A percentile compares a stretch with the other conserved stretches of the same genome.
Evolutionary conservation across 2,797 vertebrate genomes (phyloP).

Genomic region (Xenopus petersii): DNA sequence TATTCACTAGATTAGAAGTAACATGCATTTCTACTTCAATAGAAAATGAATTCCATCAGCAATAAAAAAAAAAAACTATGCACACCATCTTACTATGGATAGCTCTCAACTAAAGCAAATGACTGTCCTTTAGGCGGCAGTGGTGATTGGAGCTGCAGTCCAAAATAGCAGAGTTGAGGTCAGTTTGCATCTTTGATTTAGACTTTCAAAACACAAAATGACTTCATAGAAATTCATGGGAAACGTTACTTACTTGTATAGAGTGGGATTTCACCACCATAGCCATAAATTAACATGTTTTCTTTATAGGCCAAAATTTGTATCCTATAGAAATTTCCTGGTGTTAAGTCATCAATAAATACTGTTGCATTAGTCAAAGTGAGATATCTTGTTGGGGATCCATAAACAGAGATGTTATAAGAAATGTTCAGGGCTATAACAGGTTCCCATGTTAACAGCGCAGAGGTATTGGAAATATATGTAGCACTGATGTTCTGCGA

Average conservation of each 20-base stretch:
- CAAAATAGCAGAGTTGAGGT: too few relatives aligned
- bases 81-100: too few relatives aligned
- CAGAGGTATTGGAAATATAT: neutral
- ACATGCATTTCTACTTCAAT: too few relatives aligned
- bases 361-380: neutral
- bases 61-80: too few relatives aligned
- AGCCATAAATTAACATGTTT: neutral
- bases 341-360: conserved; percentile 5
- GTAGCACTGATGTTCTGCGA: conserved; percentile 11
- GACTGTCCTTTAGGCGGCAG: too few relatives aligned
- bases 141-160: too few relatives aligned
- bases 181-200: too few relatives aligned
- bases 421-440: neutral
- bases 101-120: too few relatives aligned
- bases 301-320: conserved; percentile 11
- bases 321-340: conserved; percentile 19
- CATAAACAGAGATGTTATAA: conserved; percentile 16
- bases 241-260: conserved; percentile 30
- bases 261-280: conserved; percentile 8
- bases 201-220: neutral
- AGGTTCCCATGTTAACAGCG: conserved; percentile 3
- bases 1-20: too few relatives aligned
- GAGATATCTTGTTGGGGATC: conserved; percentile 4
- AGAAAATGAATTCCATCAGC: too few relatives aligned
- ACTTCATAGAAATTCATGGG: neutral